Evolutionary conservation across 2,888 invertebrate species (phyloP), one percentile per base, ranked within the genome.

Genomic region (Arctia plantaginis): DNA sequence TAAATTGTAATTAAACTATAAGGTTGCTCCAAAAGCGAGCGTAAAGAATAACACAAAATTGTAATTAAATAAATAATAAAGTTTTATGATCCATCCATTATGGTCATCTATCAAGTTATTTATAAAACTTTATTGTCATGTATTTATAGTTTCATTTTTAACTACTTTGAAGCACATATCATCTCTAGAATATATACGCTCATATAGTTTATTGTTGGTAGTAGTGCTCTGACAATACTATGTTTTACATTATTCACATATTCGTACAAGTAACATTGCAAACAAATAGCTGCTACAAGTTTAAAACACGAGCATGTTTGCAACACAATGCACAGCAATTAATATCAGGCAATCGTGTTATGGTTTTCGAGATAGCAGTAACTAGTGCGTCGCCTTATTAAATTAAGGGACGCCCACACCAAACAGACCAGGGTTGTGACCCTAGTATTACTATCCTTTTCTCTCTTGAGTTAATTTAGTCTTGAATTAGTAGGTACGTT

Each of bases 1-100:
- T 83, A 77, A 78, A 78, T 81, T 80, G 69, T 75, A 80, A 81
- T 85, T 80, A 77, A 78, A 81, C 62, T 79, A 73, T 74, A 81
- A 79, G 47, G 77, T 82, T 72, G 75, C 47, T 47, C 55, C 20
- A 65, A 74, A n/a, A 51, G 30, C 69, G 41, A 75, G 35, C 39
- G 67, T 35, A 62, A 69, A 75, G 51, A 70, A 51, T 64, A 62
- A 23, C 55, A 51, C 44, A 72, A 51, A 75, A 55, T 62, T 44
- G 55, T 66, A 72, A 74, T 84, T 71, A 81, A 80, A 30, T 30
- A 18, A n/a, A n/a, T n/a, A n/a, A n/a, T n/a, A n/a, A n/a, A n/a
- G n/a, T n/a, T n/a, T n/a, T n/a, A n/a, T n/a, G n/a, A n/a, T n/a
- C n/a, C n/a, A n/a, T n/a, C 18, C 20, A 65, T n/a, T n/a, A n/a